Percentiles rank a stretch among this genome's conserved stretches.
Conservation (phyloP, 1,140 invertebrate species). For the Drosophila nebulosa region DNA sequence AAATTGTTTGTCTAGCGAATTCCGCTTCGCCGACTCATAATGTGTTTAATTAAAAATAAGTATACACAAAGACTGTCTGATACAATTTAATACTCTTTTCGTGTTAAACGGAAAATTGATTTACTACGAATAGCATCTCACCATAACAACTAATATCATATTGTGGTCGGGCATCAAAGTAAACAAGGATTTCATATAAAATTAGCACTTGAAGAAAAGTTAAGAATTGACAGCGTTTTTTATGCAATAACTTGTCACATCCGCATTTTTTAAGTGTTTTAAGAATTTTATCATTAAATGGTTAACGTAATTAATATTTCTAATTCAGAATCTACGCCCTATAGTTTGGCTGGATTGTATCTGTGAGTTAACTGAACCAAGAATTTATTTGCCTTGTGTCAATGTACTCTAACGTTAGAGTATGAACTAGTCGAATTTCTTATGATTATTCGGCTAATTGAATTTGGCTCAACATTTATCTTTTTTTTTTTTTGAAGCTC, state of each 20-base stretch:
- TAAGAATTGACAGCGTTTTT: too few relatives aligned
- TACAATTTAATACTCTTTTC: neutral
- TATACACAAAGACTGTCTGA: slow-evolving; percentile 1
- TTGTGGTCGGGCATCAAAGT: neutral
- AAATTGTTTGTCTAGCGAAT: slow-evolving; percentile 45
- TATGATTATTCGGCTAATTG: neutral
- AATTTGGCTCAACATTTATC: neutral
- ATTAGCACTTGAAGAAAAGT: too few relatives aligned
- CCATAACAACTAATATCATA: neutral
- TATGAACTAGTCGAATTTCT: neutral
- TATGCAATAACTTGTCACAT: too few relatives aligned
- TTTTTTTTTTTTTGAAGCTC: neutral
- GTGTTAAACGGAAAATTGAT: neutral
- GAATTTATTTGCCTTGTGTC: neutral
- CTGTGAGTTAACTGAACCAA: too few relatives aligned
- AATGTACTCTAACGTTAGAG: too few relatives aligned
- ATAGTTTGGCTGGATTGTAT: too few relatives aligned
- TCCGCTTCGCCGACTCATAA: slow-evolving; percentile 44
- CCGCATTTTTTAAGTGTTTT: too few relatives aligned
- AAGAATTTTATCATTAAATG: too few relatives aligned
- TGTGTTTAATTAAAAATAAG: slow-evolving; percentile 50
- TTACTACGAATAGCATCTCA: neutral
- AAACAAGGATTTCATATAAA: too few relatives aligned
- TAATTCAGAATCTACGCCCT: too few relatives aligned
- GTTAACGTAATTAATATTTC: too few relatives aligned